Percentiles rank a stretch among this genome's conserved stretches.
phyloP scores from a whole-genome alignment of 2,113 vertebrate genomes.

The Lycaon pictus region DNA sequence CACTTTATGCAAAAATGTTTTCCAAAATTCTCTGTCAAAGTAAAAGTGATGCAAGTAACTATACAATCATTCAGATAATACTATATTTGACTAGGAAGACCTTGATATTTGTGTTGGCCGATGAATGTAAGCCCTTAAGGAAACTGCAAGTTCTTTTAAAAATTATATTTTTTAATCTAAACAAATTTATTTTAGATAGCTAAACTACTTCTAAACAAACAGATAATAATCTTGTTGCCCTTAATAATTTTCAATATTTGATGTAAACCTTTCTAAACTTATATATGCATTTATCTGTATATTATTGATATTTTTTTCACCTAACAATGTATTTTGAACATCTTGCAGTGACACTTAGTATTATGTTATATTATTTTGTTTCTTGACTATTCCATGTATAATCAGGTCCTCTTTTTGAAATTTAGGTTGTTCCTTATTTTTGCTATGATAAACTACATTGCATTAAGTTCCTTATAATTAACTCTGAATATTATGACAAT shows the following conservation, averaged over 20 bases:
- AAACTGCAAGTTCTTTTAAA: neutral
- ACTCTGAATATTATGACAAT: constrained; percentile 6
- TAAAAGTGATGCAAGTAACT: neutral
- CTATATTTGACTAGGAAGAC: neutral
- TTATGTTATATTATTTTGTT: neutral
- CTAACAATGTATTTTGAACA: neutral
- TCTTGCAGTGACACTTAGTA: neutral
- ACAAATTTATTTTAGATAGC: neutral
- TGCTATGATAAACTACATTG: neutral
- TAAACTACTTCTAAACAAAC: neutral
- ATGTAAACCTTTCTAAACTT: neutral
- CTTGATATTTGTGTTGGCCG: neutral
- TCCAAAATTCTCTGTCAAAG: neutral
- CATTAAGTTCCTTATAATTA: neutral
- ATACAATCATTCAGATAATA: neutral
- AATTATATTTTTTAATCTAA: neutral
- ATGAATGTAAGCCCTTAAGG: neutral
- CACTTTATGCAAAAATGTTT: neutral
- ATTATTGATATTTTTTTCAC: neutral
- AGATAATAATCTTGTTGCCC: neutral
- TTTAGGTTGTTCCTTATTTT: neutral
- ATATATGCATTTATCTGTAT: neutral
- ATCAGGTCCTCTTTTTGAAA: neutral
- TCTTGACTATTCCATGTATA: neutral
- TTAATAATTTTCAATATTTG: neutral